phyloP scores from a whole-genome alignment of 53 echinoderm and acorn worm genomes.

The Apostichopus leukothele region DNA sequence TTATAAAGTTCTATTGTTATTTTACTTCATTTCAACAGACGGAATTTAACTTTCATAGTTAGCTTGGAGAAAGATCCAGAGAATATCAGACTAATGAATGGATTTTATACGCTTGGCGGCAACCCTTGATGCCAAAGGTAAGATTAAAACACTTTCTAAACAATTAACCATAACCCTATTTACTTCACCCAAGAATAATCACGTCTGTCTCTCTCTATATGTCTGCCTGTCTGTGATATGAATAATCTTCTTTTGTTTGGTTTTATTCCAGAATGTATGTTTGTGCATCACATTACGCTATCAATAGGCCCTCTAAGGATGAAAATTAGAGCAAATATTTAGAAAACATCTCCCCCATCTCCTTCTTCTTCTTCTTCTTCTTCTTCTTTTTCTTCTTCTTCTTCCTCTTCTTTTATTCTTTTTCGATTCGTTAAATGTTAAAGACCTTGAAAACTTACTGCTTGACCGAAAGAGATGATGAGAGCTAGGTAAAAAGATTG shows the following conservation, averaged over 20 bases:
- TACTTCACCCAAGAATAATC: not conserved
- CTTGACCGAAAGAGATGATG: not conserved
- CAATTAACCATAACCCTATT: not conserved
- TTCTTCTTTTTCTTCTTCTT: not conserved
- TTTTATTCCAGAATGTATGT: not conserved
- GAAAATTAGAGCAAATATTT: conserved; percentile 5
- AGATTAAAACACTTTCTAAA: not conserved
- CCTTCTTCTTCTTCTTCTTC: not conserved
- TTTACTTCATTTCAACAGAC: too few species aligned
- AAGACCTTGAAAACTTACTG: not conserved
- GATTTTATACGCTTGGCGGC: conserved; percentile 3
- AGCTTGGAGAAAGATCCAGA: too few species aligned
- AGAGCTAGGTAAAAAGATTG: not conserved
- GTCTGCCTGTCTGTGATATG: not conserved
- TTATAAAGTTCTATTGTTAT: too few species aligned
- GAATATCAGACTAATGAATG: conserved; percentile 1
- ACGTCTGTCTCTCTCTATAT: not conserved
- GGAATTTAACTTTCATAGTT: too few species aligned
- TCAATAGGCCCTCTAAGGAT: not conserved
- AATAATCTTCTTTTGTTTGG: not conserved
- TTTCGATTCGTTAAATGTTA: not conserved
- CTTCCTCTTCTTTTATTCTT: not conserved
- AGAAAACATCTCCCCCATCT: not conserved
- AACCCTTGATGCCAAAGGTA: conserved; percentile 7
- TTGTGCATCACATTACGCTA: not conserved